Conservation (phyloP, 1,140 invertebrate genomes). For the Lepidotrigona ventralis region DNA sequence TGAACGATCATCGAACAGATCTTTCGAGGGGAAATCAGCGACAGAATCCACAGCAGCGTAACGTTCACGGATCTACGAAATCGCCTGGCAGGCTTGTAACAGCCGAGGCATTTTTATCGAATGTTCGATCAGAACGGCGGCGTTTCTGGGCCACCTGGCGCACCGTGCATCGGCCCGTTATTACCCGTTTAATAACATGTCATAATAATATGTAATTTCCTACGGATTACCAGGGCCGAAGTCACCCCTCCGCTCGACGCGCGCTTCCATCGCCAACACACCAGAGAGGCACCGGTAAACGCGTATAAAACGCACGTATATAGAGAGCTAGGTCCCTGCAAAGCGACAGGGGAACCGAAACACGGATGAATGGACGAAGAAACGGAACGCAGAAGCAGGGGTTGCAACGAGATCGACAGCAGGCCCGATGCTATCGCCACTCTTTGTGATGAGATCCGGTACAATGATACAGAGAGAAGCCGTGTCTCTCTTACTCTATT, state of each 20-base stretch:
- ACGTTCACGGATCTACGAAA: not conserved
- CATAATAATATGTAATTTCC: constrained; percentile 70
- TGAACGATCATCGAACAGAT: no score
- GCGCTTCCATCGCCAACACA: constrained; percentile 1
- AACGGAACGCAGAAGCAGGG: constrained; percentile 36
- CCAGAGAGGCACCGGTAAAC: not conserved
- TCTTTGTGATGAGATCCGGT: constrained; percentile 71
- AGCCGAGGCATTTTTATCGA: constrained; percentile 52
- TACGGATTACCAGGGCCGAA: constrained; percentile 49
- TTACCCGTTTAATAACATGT: constrained; percentile 70
- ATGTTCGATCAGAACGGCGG: constrained; percentile 50
- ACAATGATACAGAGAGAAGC: constrained; percentile 62
- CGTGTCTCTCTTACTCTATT: constrained; percentile 28
- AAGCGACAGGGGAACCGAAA: constrained; percentile 38
- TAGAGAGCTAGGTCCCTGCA: not conserved
- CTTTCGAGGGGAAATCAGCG: not conserved
- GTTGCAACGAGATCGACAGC: constrained; percentile 57
- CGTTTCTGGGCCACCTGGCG: constrained; percentile 62
- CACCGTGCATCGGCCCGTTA: constrained; percentile 53
- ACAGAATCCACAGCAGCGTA: not conserved
- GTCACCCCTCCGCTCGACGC: constrained; percentile 7
- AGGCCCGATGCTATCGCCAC: constrained; percentile 69
- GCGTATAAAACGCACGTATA: not conserved
- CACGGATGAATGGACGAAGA: constrained; percentile 54
- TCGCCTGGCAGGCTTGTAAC: not conserved